These are phyloP conservation scores for Mohoua ochrocephala DNA, from an alignment of 2,113 vertebrate species.

Conservation along the genomic window DNA sequence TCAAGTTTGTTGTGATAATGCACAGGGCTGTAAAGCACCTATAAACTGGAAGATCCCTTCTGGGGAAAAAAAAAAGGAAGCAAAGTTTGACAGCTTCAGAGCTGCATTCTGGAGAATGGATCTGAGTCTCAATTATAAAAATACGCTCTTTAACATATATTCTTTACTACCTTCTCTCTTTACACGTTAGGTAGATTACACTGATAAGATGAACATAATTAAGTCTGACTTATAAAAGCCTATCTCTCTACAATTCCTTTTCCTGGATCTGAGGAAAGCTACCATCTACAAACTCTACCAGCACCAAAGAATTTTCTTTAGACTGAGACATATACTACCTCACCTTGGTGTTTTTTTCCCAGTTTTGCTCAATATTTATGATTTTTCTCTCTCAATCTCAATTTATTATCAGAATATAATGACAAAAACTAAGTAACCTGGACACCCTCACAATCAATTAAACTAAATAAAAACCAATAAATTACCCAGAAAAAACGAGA, in stretches of 20 bases:
- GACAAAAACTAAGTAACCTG: not conserved
- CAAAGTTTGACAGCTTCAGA: not conserved
- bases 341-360: accelerated
- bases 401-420: not conserved
- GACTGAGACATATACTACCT: not conserved
- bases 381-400: not conserved
- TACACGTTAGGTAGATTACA: not conserved
- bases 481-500: not conserved
- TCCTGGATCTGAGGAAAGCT: not conserved
- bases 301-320: not conserved
- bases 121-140: not conserved
- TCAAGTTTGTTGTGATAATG: not conserved
- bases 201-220: not conserved
- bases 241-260: not conserved
- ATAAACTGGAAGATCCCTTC: not conserved
- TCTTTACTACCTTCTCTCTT: not conserved
- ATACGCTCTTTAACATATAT: not conserved
- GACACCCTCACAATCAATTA: not conserved
- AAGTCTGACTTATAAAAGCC: not conserved
- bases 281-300: not conserved
- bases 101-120: not conserved
- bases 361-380: not conserved
- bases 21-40: not conserved
- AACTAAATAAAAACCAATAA: not conserved
- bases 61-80: not conserved